Conservation (phyloP, 2,113 vertebrate species). For the Chaetops frenatus region DNA sequence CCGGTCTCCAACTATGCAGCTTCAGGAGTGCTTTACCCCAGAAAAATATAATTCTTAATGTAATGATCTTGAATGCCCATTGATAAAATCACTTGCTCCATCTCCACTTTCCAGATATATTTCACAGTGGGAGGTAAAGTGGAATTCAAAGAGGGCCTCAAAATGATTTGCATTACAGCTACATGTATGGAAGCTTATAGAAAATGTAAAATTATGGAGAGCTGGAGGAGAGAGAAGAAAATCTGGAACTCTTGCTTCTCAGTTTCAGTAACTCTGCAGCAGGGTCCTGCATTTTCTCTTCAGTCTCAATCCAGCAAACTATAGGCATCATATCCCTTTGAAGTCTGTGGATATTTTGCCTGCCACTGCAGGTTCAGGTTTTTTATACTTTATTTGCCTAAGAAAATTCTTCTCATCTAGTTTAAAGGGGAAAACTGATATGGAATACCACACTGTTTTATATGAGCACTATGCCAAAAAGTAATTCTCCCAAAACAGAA, state of each 20-base stretch:
- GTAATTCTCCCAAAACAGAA: not conserved
- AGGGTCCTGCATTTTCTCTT: not conserved
- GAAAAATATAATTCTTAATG: not conserved
- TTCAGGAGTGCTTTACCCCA: not conserved
- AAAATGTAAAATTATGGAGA: not conserved
- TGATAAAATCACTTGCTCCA: not conserved
- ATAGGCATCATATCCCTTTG: not conserved
- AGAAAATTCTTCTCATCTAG: conserved; percentile 8
- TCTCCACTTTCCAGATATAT: not conserved
- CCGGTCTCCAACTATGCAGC: not conserved
- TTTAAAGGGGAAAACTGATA: conserved; percentile 9
- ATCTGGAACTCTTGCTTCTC: not conserved
- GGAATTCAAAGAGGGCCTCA: not conserved
- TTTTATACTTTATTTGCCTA: conserved; percentile 39
- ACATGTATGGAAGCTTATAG: not conserved
- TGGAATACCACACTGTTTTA: not conserved
- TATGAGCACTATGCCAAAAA: not conserved
- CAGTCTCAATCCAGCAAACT: not conserved
- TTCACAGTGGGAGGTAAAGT: not conserved
- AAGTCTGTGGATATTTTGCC: conserved; percentile 7
- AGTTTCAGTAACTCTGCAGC: not conserved
- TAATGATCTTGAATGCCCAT: not conserved
- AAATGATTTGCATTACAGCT: not conserved
- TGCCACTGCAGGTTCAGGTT: not conserved
- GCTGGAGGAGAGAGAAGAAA: not conserved